Evolutionary conservation across 2,113 vertebrate genomes (phyloP).

Genomic region (Gorsachius goisagi): DNA sequence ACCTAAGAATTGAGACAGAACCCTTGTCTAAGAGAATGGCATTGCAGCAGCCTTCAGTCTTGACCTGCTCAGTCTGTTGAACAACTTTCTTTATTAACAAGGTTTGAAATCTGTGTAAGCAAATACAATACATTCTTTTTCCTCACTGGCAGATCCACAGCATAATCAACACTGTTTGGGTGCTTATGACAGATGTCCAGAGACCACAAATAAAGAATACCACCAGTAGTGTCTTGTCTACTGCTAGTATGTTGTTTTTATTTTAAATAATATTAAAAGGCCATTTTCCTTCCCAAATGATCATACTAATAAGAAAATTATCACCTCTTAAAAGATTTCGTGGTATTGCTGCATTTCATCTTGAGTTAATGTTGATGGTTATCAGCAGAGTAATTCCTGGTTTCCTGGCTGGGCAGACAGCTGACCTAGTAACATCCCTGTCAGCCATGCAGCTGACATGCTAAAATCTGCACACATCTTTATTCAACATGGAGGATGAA

Average conservation of each 20-base stretch:
- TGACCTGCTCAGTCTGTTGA: neutral
- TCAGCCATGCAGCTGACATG: neutral
- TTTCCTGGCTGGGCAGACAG: neutral
- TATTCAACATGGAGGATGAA: neutral
- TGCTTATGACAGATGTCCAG: neutral
- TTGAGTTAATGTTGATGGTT: neutral
- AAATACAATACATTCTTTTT: neutral
- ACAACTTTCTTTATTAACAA: neutral
- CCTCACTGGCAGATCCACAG: neutral
- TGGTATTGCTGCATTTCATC: neutral
- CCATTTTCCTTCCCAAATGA: neutral
- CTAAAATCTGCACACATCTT: neutral
- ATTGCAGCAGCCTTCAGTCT: neutral
- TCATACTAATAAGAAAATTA: neutral
- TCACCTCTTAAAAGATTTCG: neutral
- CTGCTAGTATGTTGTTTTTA: neutral
- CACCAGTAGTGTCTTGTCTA: neutral
- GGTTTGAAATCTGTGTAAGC: neutral
- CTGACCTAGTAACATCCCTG: neutral
- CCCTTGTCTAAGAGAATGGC: neutral
- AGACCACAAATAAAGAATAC: slow-evolving; percentile 5
- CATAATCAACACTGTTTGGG: neutral
- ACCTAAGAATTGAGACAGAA: neutral
- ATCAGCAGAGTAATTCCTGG: neutral
- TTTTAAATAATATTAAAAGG: neutral